Percentiles rank a stretch among this genome's conserved stretches.
phyloP scores from a whole-genome alignment of 2,797 vertebrate species.

The Crenichthys baileyi region DNA sequence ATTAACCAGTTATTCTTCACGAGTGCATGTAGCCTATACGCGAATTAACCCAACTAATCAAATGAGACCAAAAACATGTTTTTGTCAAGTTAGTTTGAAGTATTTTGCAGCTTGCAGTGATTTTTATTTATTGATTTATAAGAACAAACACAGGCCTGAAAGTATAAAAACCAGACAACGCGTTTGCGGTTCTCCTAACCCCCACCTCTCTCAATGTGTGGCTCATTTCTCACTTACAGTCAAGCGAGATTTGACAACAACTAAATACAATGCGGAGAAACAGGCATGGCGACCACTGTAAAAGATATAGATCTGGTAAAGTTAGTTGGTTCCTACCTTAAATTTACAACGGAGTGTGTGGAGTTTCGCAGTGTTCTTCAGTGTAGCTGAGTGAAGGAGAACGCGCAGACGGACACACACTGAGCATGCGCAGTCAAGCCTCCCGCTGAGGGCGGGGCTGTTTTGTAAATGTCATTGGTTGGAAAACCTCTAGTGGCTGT shows the following conservation, averaged over 20 bases:
- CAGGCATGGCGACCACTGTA: not conserved
- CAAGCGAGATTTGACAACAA: constrained; percentile 10
- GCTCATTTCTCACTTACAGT: constrained; percentile 37
- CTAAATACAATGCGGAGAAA: not conserved
- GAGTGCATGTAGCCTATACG: not conserved
- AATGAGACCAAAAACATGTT: not conserved
- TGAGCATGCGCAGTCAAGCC: constrained; percentile 67
- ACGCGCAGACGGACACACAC: constrained; percentile 37
- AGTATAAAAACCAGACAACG: constrained; percentile 23
- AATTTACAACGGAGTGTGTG: constrained; percentile 34
- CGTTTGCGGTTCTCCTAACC: constrained; percentile 13
- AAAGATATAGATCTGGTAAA: not conserved
- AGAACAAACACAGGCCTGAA: constrained; percentile 28
- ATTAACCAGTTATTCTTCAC: not conserved
- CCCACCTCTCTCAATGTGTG: constrained; percentile 18
- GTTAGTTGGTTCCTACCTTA: constrained; percentile 66
- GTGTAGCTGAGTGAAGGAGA: constrained; percentile 76
- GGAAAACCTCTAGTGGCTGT: not conserved
- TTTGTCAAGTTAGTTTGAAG: not conserved
- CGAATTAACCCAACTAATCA: not conserved
- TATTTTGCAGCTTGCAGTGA: not conserved
- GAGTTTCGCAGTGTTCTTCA: constrained; percentile 34
- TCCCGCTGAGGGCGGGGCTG: constrained; percentile 51
- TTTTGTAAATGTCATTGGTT: constrained; percentile 52
- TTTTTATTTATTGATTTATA: not conserved